phyloP scores from a whole-genome alignment of 2,797 vertebrate species.

The Botia kubotai region DNA sequence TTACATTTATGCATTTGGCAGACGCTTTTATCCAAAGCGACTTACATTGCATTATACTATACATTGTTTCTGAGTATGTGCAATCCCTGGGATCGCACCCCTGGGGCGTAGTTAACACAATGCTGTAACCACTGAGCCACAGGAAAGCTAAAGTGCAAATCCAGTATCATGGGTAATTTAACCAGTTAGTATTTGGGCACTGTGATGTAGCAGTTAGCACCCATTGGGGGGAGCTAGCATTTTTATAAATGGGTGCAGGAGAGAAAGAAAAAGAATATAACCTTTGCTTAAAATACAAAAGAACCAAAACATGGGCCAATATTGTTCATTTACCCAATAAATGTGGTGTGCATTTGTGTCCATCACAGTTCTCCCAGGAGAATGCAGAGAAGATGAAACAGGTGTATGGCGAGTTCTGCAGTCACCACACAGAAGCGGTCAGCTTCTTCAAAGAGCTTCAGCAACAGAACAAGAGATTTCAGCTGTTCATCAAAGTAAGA shows the following conservation, averaged over 20 bases:
- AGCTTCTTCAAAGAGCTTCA: conserved; percentile 92
- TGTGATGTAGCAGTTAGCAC: background rate
- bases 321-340: too few relatives aligned
- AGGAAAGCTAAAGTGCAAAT: too few relatives aligned
- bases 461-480: conserved; percentile 95
- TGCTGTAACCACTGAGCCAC: too few relatives aligned
- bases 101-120: too few relatives aligned
- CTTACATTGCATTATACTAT: too few relatives aligned
- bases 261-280: background rate
- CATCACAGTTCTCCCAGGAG: conserved; percentile 89
- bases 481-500: conserved; percentile 94
- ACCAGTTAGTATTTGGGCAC: background rate
- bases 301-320: background rate
- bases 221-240: too few relatives aligned
- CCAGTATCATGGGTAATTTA: too few relatives aligned
- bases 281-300: background rate
- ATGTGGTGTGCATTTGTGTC: conserved; percentile 45
- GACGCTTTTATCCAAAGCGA: too few relatives aligned
- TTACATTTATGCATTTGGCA: too few relatives aligned
- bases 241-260: too few relatives aligned
- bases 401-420: conserved; percentile 95
- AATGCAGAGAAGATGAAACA: conserved; percentile 89
- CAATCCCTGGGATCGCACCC: too few relatives aligned
- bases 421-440: conserved; percentile 92
- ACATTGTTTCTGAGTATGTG: too few relatives aligned